Conservation (phyloP, 2,797 vertebrate species). For the Sebastes taczanowskii region DNA sequence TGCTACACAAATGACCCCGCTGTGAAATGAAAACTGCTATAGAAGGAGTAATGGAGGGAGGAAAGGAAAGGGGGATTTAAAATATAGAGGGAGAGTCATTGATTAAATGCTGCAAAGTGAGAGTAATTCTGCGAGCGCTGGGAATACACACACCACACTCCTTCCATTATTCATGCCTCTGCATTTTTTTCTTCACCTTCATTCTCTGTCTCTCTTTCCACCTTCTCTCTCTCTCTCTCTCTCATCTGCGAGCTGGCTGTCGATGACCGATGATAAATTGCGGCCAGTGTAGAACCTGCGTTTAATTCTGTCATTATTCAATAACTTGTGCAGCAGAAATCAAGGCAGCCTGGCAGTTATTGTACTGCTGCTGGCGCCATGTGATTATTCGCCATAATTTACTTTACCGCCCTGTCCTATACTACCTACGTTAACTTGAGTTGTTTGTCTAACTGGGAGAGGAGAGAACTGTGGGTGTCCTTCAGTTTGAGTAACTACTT, state of each 20-base stretch:
- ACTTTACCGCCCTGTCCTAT: constrained; percentile 44
- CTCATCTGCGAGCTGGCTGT: constrained; percentile 58
- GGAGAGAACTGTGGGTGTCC: constrained; percentile 25
- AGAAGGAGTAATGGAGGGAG: constrained; percentile 14
- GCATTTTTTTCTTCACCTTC: constrained; percentile 45
- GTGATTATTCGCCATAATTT: constrained; percentile 69
- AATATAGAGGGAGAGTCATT: constrained; percentile 76
- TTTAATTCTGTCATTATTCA: constrained; percentile 77
- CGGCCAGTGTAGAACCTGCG: constrained; percentile 58
- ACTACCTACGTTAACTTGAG: constrained; percentile 40
- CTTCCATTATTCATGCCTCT: constrained; percentile 71
- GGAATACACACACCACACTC: constrained; percentile 69
- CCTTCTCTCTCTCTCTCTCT: constrained; percentile 24
- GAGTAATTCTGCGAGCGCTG: constrained; percentile 78
- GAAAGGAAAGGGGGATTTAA: constrained; percentile 53
- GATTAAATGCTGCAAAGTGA: constrained; percentile 85
- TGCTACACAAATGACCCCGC: constrained; percentile 54
- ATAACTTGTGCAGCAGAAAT: constrained; percentile 67
- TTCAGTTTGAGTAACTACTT: constrained; percentile 40
- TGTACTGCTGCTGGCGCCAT: constrained; percentile 48
- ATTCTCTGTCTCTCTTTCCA: constrained; percentile 5
- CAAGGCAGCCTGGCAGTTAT: constrained; percentile 62
- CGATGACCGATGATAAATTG: constrained; percentile 75
- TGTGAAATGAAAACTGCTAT: constrained; percentile 43
- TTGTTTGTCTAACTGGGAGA: constrained; percentile 61